Evolutionary conservation across 2,797 vertebrate genomes (phyloP), one percentile per base, ranked within the genome.

Genomic region (Pipistrellus pipistrellus): DNA sequence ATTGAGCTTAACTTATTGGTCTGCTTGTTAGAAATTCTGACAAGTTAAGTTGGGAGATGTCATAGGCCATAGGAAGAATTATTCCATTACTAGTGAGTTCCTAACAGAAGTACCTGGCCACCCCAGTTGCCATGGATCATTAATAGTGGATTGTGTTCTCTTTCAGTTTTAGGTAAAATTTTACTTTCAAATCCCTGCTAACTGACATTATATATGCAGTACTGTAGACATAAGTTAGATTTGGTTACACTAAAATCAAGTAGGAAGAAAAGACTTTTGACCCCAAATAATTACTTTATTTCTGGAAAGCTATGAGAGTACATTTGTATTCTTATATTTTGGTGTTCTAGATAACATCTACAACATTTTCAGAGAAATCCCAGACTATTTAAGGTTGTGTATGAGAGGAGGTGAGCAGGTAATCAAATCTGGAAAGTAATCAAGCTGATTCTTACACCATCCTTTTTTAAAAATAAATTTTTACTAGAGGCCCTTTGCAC

Each of bases 1-100:
- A 68, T 55, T 87, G 51, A 51, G 6, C 69, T 78, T 91, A 69
- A 87, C 82, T 92, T n/a, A 84, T 77, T 77, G 48, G n/a, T 55
- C 14, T 46, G 0, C 32, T 93, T 66, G 35, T 59, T 91, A 91
- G 78, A 81, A 78, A 6, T 80, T 88, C 59, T 91, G 53, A 64
- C 12, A 90, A 83, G 30, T 87, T 85, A 80, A 30, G 51, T 88
- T 78, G 15, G 48, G 23, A 66, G 55, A 69, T 82, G 27, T 41
- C 46, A 35, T 32, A 80, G 38, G 3, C 64, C 53, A 77, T 57
- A 51, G 32, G 48, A 66, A 72, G 69, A 84, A 55, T 35, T 53
- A 32, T 53, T 62, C 30, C 5, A 21, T 82, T 68, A 1, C 64
- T 73, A 84, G 25, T 57, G 41, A 85, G 46, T 93, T 82, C 53